Evolutionary conservation across 2,888 invertebrate genomes (phyloP), one percentile per base, ranked within the genome.

Genomic region (Dynastes hyllus): DNA sequence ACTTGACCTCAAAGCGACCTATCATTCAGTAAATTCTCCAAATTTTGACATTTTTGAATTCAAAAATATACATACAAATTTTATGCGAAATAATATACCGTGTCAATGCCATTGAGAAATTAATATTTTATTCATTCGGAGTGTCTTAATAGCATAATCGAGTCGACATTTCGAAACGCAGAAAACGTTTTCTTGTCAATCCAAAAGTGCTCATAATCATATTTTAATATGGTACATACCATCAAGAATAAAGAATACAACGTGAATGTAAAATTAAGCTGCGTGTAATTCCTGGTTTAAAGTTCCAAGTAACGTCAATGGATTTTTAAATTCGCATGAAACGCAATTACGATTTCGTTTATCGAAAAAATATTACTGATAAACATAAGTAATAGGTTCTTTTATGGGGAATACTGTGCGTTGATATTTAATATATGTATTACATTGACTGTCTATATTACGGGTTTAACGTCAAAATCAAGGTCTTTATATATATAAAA

Each of bases 101-200:
- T 55, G 55, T n/a, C 55, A 55, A 55, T 55, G 55, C 22, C 55
- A 55, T 55, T n/a, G 55, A 55, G 55, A 55, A 55, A 8, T 45
- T 45, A 11, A 45, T 45, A 45, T 45, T 45, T 45, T 45, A 45
- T 45, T 45, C 45, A 45, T 45, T 45, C 13, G 13, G 2, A 32
- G 32, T 29, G 13, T 11, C 29, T 61, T 63, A 58, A 29, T 63
- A 63, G 27, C 13, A n/a, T 32, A 13, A 32, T 32, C 8, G 32
- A 55, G 8, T n/a, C 55, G 63, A 32, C 13, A 9, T 27, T 11
- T 63, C 63, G 29, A 63, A 63, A 63, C 11, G 32, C n/a, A 63
- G 63, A 63, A 63, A 13, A 29, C 32, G 29, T 29, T 32, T 63
- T 32, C 27, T 13, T 63, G 1, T 63, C n/a, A 63, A 13, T 9